Evolutionary conservation across 2,888 invertebrate species (phyloP).

Genomic region (Pycnomerus fuliginosus): DNA sequence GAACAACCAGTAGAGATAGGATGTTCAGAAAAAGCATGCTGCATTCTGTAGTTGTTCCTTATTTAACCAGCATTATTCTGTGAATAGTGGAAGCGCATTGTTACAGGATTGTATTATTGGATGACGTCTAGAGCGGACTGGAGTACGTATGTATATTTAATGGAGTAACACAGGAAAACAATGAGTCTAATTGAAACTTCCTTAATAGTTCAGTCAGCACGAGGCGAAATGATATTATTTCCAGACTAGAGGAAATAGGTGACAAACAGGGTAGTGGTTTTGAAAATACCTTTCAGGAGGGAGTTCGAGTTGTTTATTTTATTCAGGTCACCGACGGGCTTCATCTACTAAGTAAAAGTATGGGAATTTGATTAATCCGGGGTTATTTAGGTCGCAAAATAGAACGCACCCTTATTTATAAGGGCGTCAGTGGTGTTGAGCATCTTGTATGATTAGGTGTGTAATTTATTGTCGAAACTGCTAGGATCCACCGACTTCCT

Average conservation of each 20-base stretch:
- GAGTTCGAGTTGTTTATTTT: no score
- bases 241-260: not conserved
- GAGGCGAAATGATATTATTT: conserved; percentile 5
- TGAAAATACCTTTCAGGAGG: not conserved
- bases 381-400: no score
- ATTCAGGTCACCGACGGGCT: no score
- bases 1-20: no score
- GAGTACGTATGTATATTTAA: conserved; percentile 10
- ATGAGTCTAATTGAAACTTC: conserved; percentile 15
- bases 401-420: no score
- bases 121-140: conserved; percentile 7
- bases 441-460: conserved; percentile 5
- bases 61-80: conserved; percentile 14
- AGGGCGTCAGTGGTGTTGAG: conserved; percentile 1
- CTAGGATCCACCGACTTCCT: not conserved
- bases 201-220: not conserved
- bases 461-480: conserved; percentile 14
- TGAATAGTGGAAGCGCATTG: conserved; percentile 8
- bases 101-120: conserved; percentile 14
- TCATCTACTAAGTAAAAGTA: no score
- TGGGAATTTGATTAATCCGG: no score
- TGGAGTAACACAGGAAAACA: conserved; percentile 12
- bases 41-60: no score
- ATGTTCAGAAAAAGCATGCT: no score
- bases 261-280: not conserved